These are phyloP conservation scores for Alfaro cultratus DNA, from an alignment of 2,797 vertebrate genomes.

Conservation along the genomic window DNA sequence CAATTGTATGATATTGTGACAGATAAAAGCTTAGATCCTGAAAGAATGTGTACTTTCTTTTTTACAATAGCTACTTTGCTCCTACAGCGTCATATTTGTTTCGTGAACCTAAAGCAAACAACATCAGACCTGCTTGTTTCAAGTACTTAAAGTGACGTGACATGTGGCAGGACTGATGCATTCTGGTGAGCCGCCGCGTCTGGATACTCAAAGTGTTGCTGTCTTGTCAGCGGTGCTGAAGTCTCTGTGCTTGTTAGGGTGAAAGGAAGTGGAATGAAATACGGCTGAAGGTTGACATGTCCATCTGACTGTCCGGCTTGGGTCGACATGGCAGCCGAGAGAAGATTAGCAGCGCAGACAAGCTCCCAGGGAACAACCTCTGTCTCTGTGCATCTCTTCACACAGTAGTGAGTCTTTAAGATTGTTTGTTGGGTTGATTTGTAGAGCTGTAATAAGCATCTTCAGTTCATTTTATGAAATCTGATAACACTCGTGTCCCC, in stretches of 20 bases:
- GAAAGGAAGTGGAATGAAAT: constrained; percentile 14
- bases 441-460: constrained; percentile 3
- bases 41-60: not conserved
- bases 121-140: constrained; percentile 4
- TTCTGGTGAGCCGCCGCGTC: constrained; percentile 20
- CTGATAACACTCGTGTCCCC: not conserved
- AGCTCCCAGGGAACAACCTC: constrained; percentile 9
- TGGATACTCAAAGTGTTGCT: constrained; percentile 24
- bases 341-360: constrained; percentile 30
- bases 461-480: not conserved
- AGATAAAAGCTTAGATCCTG: not conserved
- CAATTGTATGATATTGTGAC: not conserved
- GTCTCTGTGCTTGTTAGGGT: constrained; percentile 19
- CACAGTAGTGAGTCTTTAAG: not conserved
- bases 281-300: constrained; percentile 12
- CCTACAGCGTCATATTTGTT: constrained; percentile 39
- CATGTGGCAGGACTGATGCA: constrained; percentile 18
- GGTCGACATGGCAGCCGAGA: constrained; percentile 48
- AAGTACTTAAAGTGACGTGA: not conserved
- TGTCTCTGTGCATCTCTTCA: constrained; percentile 8
- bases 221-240: constrained; percentile 4
- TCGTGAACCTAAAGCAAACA: constrained; percentile 35
- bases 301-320: constrained; percentile 8
- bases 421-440: constrained; percentile 16
- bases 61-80: not conserved